Evolutionary conservation across 2,113 vertebrate genomes (phyloP).

Genomic region (Psilopsiagon aurifrons): DNA sequence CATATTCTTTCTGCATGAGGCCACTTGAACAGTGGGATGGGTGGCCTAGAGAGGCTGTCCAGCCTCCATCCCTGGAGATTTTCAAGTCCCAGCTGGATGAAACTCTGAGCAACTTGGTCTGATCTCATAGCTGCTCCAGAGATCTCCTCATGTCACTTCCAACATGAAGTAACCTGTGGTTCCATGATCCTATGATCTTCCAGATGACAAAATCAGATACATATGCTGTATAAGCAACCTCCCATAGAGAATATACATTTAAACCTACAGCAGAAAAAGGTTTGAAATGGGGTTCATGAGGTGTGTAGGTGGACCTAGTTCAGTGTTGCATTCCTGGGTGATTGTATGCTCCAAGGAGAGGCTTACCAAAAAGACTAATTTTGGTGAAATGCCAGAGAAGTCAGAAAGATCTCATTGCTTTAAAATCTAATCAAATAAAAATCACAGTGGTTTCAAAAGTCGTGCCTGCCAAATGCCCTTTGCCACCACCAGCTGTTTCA

Average conservation of each 20-base stretch:
- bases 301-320: neutral
- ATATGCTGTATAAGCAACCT: neutral
- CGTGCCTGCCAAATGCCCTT: neutral
- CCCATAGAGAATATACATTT: neutral
- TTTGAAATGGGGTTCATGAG: neutral
- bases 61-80: neutral
- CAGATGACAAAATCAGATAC: neutral
- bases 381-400: neutral
- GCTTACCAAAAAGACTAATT: neutral
- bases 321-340: neutral
- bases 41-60: neutral
- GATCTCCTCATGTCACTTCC: neutral
- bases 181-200: neutral
- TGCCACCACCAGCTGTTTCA: neutral
- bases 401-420: neutral
- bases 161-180: neutral
- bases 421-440: neutral
- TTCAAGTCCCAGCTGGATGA: neutral
- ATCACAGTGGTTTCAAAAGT: neutral
- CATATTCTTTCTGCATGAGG: neutral
- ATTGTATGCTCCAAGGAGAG: neutral
- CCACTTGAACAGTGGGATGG: neutral
- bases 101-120: neutral
- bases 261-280: neutral
- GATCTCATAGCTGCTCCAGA: neutral